Percentiles rank a stretch among this genome's conserved stretches.
phyloP scores from a whole-genome alignment of 2,797 vertebrate genomes.

The Setipinna tenuifilis region DNA sequence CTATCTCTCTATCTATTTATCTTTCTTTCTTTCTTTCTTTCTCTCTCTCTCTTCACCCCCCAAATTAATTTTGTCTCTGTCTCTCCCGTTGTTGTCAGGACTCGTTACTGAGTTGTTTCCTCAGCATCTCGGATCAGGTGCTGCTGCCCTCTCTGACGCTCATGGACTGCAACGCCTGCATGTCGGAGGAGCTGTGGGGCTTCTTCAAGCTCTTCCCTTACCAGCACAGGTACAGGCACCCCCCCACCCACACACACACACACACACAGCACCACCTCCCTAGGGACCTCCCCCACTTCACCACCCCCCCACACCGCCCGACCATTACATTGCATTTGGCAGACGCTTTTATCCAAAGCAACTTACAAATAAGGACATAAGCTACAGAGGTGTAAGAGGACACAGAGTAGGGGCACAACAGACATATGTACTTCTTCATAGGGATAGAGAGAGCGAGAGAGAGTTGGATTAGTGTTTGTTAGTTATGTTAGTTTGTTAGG shows the following conservation, averaged over 20 bases:
- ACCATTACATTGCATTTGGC: no score
- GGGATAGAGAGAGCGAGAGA: no score
- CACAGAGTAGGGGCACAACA: no score
- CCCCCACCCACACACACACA: neutral
- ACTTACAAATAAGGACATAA: no score
- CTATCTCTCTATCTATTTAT: neutral
- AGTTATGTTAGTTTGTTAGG: no score
- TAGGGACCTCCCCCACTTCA: neutral
- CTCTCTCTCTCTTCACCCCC: neutral
- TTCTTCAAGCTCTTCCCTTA: conserved; percentile 98
- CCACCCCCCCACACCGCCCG: neutral
- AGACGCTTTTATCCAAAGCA: no score
- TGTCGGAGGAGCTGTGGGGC: conserved; percentile 98
- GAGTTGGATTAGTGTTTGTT: no score
- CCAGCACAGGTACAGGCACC: conserved; percentile 86
- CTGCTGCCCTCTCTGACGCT: conserved; percentile 93
- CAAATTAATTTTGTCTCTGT: neutral
- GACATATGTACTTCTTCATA: no score
- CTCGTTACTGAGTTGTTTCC: conserved; percentile 91
- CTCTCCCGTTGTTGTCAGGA: conserved; percentile 74
- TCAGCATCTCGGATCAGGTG: conserved; percentile 96
- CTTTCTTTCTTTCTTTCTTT: conserved; percentile 15
- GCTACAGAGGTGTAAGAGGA: no score
- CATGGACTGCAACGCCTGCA: conserved; percentile 98
- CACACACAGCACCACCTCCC: neutral